Evolutionary conservation across 2,888 invertebrate species (phyloP).

Genomic region (Leucoma salicis): DNA sequence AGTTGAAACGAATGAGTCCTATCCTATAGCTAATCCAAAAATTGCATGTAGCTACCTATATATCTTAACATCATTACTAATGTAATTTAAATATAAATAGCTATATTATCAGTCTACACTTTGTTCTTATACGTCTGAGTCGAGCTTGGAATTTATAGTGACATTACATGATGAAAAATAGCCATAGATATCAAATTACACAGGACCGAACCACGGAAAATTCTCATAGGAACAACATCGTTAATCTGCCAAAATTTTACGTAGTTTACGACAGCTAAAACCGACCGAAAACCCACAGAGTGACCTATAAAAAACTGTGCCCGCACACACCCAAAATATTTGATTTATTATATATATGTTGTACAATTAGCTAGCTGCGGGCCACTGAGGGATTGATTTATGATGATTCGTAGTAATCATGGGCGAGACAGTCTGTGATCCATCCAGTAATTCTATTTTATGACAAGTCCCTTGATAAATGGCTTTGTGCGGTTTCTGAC

Average conservation of each 20-base stretch:
- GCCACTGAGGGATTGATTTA: constrained; percentile 76
- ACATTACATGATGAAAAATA: constrained; percentile 18
- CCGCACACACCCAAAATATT: constrained; percentile 68
- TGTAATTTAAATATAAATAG: too few species aligned
- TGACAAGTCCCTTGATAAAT: constrained; percentile 62
- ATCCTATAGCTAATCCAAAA: too few species aligned
- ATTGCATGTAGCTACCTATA: too few species aligned
- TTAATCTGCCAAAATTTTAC: constrained; percentile 54
- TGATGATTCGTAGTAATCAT: constrained; percentile 74
- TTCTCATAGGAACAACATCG: constrained; percentile 42
- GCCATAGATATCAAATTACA: constrained; percentile 24
- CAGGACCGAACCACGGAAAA: constrained; percentile 26
- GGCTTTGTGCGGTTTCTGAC: constrained; percentile 56
- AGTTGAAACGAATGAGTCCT: too few species aligned
- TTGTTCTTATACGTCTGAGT: too few species aligned
- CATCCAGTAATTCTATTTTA: constrained; percentile 68
- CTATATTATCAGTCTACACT: too few species aligned
- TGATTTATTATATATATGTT: constrained; percentile 73
- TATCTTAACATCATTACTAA: too few species aligned
- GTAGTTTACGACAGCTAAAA: constrained; percentile 57
- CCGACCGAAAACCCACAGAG: constrained; percentile 19
- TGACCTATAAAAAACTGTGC: constrained; percentile 55
- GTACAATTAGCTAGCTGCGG: constrained; percentile 74
- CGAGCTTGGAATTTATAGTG: constrained; percentile 25
- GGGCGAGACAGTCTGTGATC: constrained; percentile 60